Base-by-base conservation (phyloP, 2,113 vertebrate genomes). In the Campylomormyrus tamandua region DNA sequence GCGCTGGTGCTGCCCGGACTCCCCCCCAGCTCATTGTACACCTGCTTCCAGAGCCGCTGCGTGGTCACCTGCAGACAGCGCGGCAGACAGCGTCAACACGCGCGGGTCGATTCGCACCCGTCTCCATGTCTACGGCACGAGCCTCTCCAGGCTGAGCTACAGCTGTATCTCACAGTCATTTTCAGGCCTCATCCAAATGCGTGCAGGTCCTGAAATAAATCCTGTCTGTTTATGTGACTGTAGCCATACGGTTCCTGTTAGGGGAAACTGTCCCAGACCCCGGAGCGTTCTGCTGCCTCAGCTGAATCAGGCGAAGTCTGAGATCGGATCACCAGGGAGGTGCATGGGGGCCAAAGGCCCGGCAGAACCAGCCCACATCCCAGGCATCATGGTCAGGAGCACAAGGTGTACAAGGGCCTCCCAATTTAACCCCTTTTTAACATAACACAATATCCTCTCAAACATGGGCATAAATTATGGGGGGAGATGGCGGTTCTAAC, bases 1-100 rank as follows among this genome's bases (percentile, higher is more conserved):
- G 96, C 96, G 3, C 96, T 97, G 90, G 96, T 97, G 91, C 96
- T 97, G 35, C 96, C 96, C 0, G 96, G 95, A 49, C 96, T 96
- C 56, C 96, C 96, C 9, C 96, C 96, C 90, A 97, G 90, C 94
- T 97, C 95, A 11, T 97, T 96, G 58, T 97, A 97, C 17, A 97
- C 96, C 21, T 93, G 92, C 90, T 97, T 97, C 96, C 96, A 97
- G 80, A 96, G 92, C 3, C 96, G 94, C 24, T 95, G 94, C 0
- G 92, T 53, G 0, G 96, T 96, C 91, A 97, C 96, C 96, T 97
- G 90, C 10, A 91, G 70, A 42, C 39, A 53, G 17, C 45, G 27
- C 0, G 24, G 24, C 42, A 5, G 2, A 3, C 35, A 1, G 31
- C 35, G 31, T 80, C n/a, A 42, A 13, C 74, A 42, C 13, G 31